Evolutionary conservation across 2,113 vertebrate species (phyloP), one percentile per base, ranked within the genome.

Genomic region (Gymnobelideus leadbeateri): DNA sequence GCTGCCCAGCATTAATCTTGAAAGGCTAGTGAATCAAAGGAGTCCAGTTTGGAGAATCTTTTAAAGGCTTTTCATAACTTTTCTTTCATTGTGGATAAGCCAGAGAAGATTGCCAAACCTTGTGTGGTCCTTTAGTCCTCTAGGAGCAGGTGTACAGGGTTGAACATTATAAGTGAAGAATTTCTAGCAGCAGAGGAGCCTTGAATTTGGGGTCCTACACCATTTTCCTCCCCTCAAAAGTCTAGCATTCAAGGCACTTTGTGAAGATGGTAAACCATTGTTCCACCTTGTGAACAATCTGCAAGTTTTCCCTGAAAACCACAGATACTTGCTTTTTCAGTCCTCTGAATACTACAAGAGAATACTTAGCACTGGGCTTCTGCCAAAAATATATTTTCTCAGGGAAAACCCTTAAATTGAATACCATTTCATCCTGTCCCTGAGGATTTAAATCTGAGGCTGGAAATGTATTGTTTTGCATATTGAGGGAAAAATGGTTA

Each of bases 381-480:
- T 94, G 12, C 51, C 57, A 93, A 94, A 95, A 19, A 49, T 46
- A 93, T 95, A 91, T 91, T 19, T 53, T 28, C n/a, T 97, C 46
- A 61, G 89, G 89, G 77, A 91, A 50, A 53, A 10, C 50, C 31
- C 14, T 90, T 54, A 90, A 31, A 1, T 90, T 51, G 7, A 61
- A 11, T 24, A 0, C 0, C 10, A 61, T 84, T 53, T 96, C 68
- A 68, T 68, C 53, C 91, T 77, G 43, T 94, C 25, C 24, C 95
- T 93, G 61, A 47, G 52, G 25, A 91, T 12, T 57, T 77, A 77
- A 77, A 21, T 43, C 68, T 77, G 37, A 77, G 37, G 68, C 16
- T 43, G 43, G 68, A 68, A 93, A 55, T 91, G 84, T 96, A 96
- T 94, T 96, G 47, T 61, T 93, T 94, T 95, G 31, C 91, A 57